Base-by-base conservation (phyloP, 2,888 invertebrate species). In the Selenia dentaria region DNA sequence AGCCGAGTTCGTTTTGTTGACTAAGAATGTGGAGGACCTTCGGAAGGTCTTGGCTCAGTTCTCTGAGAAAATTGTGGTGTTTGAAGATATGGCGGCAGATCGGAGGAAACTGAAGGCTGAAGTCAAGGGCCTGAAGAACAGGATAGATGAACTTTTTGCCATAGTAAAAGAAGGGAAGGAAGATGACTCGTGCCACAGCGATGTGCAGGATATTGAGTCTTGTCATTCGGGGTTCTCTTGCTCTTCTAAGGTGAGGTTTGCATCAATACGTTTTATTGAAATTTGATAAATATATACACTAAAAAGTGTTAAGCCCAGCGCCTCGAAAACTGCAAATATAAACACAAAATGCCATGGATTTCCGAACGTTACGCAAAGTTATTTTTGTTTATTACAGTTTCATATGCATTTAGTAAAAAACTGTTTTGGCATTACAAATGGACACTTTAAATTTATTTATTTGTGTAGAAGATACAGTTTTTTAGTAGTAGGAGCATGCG, bases 121-220 rank as follows among this genome's bases (percentile, higher is more conserved):
- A 16, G 61, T 88, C 0, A 80, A 67, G 16, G 38, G 59, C 0
- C 28, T 88, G 45, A 86, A 78, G 67, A 73, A 47, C 4, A 68
- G 82, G 35, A 75, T 89, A 41, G 84, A 88, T 26, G 86, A 88
- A 29, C 51, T 89, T 1, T 85, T 71, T 26, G 67, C 71, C 1
- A 77, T 83, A 3, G 82, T 86, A 2, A 86, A 85, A 39, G 84
- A 87, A 0, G 85, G 80, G 0, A 85, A 85, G 20, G 86, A 86
- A 10, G 83, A 86, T 0, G 70, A 69, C 2, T 80, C 79, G 0
- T 47, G 62, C 3, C 59, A 66, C 0, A 77, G 77, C 4, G 82
- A 81, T 22, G 67, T 74, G 0, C 75, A 74, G 1, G 87, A 87
- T 3, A 59, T 74, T 0, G 88, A 88, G 35, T 88, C 88, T 0